Conservation (phyloP, 2,113 vertebrate genomes). For the Oryzias melastigma region DNA sequence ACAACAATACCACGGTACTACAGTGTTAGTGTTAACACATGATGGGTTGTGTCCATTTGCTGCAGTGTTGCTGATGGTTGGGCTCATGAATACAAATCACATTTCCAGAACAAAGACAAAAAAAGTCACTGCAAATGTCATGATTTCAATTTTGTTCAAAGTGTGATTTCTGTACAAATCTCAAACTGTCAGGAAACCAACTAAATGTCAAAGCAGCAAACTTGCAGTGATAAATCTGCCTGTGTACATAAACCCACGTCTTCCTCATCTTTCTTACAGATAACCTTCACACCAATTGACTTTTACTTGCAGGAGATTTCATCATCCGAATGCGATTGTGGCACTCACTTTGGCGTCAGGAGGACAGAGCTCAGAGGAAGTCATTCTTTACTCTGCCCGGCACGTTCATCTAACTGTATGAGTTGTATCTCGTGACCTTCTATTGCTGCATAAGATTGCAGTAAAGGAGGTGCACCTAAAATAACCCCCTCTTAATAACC, state of each 20-base stretch:
- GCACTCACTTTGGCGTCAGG: constrained; percentile 39
- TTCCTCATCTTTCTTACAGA: constrained; percentile 18
- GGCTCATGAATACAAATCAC: constrained; percentile 8
- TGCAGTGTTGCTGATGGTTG: neutral
- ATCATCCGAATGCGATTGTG: constrained; percentile 41
- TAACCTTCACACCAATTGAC: constrained; percentile 31
- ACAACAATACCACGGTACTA: constrained; percentile 10
- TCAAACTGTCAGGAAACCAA: constrained; percentile 6
- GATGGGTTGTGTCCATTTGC: constrained; percentile 17
- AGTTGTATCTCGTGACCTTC: constrained; percentile 39
- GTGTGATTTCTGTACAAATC: neutral
- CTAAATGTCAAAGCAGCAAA: constrained; percentile 14
- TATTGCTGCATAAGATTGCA: constrained; percentile 27
- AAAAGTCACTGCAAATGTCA: neutral
- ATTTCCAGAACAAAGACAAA: constrained; percentile 3
- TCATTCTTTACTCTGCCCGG: constrained; percentile 36
- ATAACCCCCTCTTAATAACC: constrained; percentile 5
- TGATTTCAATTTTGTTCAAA: neutral
- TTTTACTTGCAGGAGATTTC: constrained; percentile 48
- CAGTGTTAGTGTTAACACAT: constrained; percentile 13
- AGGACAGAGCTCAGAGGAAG: constrained; percentile 29
- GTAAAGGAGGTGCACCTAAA: constrained; percentile 26
- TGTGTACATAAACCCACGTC: constrained; percentile 22
- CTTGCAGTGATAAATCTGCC: constrained; percentile 8
- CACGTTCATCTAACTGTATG: constrained; percentile 35